Conservation (phyloP, 2,888 invertebrate species). For the Machimus rusticus region DNA sequence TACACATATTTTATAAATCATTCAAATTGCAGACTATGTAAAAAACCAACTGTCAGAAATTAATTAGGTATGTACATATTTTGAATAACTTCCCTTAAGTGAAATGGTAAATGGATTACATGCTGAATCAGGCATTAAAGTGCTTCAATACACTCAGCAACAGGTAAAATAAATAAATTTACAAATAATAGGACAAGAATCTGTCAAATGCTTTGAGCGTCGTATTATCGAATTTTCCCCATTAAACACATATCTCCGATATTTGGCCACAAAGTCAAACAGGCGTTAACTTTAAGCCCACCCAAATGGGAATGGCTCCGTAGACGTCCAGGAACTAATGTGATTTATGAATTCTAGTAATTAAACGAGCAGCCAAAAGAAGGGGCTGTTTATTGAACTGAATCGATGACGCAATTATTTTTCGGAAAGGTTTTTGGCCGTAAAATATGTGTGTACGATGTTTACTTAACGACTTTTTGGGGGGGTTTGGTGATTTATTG, state of each 20-base stretch:
- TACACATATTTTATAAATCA: too few species aligned
- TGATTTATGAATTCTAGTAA: neutral
- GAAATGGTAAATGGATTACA: neutral
- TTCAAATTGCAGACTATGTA: neutral
- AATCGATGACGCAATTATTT: neutral
- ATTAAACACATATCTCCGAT: neutral
- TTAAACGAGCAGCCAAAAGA: neutral
- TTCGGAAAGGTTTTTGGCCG: neutral
- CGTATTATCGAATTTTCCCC: neutral
- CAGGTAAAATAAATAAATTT: neutral
- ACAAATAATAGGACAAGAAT: neutral
- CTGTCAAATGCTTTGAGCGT: neutral
- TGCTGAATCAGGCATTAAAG: neutral
- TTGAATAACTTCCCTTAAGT: neutral
- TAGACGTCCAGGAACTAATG: neutral
- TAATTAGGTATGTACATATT: neutral
- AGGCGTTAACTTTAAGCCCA: neutral
- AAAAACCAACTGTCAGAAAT: neutral
- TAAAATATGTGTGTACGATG: neutral
- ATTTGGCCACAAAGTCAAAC: neutral
- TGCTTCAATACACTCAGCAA: neutral
- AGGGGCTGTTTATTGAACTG: neutral
- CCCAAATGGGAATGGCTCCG: neutral
- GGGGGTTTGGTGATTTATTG: neutral
- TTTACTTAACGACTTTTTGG: neutral